Evolutionary conservation across 2,797 vertebrate species (phyloP), one percentile per base, ranked within the genome.

Genomic region (Trichosurus vulpecula): DNA sequence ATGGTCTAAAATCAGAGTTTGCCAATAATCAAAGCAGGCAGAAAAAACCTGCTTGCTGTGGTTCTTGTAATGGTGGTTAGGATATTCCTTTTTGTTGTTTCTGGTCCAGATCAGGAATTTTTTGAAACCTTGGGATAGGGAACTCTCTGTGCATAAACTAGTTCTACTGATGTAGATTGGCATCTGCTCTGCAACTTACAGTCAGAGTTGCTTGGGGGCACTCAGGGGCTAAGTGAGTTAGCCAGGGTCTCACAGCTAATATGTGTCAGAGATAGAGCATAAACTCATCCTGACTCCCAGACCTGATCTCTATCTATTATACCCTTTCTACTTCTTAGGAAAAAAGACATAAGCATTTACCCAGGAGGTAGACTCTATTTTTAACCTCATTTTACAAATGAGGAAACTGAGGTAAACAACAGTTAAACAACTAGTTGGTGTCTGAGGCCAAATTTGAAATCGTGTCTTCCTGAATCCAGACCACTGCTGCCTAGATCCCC

Each of bases 1-100:
- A 95, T n/a, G 8, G 35, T 90, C 31, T 92, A 91, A 87, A 97
- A 91, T 91, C 16, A 92, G 22, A 2, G 9, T 3, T 89, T 52
- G 22, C 10, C 27, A 90, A 27, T 22, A 87, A 41, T 30, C 35
- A 90, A 95, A 10, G 4, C 51, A 87, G 22, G 41, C 41, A 87
- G 74, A 87, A 87, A 87, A 74, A 81, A 74, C 19, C 22, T 5
- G 13, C 19, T 87, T 47, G 9, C 9, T 47, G 14, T 19, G 19
- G 35, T n/a, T n/a, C 4, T 66, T 66, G 14, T n/a, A n/a, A n/a
- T n/a, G 4, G 74, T 47, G 74, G 22, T 87, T 87, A 47, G 19
- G 74, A 47, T 25, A 47, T 11, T 81, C 41, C 41, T 47, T 27
- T 47, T 87, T 47, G n/a, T 74, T 74, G 9, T 47, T 87, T 87